Base-by-base conservation (phyloP, 1,140 invertebrate species). In the Hormaphis cornu region DNA sequence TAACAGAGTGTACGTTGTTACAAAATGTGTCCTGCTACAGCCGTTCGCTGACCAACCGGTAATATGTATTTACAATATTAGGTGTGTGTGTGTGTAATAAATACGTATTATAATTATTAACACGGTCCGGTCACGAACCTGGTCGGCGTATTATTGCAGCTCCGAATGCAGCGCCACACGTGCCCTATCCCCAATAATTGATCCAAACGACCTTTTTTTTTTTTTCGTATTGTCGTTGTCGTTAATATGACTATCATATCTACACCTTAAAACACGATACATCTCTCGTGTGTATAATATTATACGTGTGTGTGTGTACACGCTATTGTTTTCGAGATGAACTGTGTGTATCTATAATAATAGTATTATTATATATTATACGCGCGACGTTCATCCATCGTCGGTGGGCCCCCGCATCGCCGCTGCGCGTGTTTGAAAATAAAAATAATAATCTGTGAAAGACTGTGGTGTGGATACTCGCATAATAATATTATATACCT, bases 131-230 rank as follows among this genome's bases (percentile, higher is more conserved):
- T 63, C 42, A 63, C 59, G 59, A 61, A 63, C 12, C 42, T 26
- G n/a, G 3, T 3, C 18, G 16, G 37, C 3, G 58, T 18, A n/a
- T 26, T 63, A 28, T 48, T 44, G 26, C 59, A 63, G 59, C 59
- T 63, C 59, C 59, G 59, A 18, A 63, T 63, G 59, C n/a, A n/a
- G n/a, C 48, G 12, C 42, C 42, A 46, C 8, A 28, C 16, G 42
- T 26, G 59, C 59, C 28, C n/a, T n/a, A n/a, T 63, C 42, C 42
- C 42, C 59, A 48, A 63, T n/a, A n/a, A n/a, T 63, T 63, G 59
- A 63, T 44, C 59, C 18, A 12, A 0, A 30, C 10, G 28, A 63
- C 59, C 59, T 63, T 44, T 63, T 33, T 56, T 53, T 26, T 28
- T 54, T 24, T 54, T 35, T n/a, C n/a, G n/a, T n/a, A 56, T 56